Percentiles rank a stretch among this genome's conserved stretches.
These are phyloP conservation scores for Dicaeum eximium DNA, from an alignment of 2,113 vertebrate genomes.

Conservation along the genomic window DNA sequence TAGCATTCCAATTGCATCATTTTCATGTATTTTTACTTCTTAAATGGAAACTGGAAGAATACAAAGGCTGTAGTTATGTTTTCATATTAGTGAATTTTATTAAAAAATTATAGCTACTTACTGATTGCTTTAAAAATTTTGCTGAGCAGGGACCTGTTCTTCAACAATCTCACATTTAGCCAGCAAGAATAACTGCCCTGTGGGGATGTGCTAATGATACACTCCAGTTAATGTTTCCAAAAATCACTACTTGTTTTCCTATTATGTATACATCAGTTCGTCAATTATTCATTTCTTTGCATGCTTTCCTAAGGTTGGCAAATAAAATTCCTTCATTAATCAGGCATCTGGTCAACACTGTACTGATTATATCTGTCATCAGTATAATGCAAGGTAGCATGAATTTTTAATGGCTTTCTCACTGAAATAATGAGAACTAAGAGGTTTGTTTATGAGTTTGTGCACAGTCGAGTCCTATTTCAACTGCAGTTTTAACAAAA, in stretches of 20 bases:
- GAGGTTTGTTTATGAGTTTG: slow-evolving; percentile 30
- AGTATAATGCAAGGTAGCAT: slow-evolving; percentile 49
- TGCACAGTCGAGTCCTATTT: neutral
- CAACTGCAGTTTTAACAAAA: neutral
- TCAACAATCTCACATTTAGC: neutral
- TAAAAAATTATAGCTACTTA: neutral
- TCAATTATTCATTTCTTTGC: slow-evolving; percentile 63
- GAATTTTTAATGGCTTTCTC: slow-evolving; percentile 59
- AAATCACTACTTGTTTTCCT: slow-evolving; percentile 49
- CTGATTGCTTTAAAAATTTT: neutral
- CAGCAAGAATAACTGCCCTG: slow-evolving; percentile 13
- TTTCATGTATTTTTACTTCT: neutral
- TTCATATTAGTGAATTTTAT: neutral
- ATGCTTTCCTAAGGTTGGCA: slow-evolving; percentile 36
- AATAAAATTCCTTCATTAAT: slow-evolving; percentile 61
- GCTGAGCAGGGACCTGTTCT: neutral
- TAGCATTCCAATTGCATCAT: neutral
- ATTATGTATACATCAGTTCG: slow-evolving; percentile 24
- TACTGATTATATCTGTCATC: slow-evolving; percentile 50
- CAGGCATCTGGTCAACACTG: slow-evolving; percentile 43
- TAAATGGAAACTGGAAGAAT: neutral
- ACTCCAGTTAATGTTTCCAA: slow-evolving; percentile 34
- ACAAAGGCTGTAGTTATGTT: neutral
- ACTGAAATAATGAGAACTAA: slow-evolving; percentile 60
- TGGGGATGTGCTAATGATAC: slow-evolving; percentile 40